Evolutionary conservation across 2,888 invertebrate genomes (phyloP), one percentile per base, ranked within the genome.

Genomic region (Parnassius glacialis): DNA sequence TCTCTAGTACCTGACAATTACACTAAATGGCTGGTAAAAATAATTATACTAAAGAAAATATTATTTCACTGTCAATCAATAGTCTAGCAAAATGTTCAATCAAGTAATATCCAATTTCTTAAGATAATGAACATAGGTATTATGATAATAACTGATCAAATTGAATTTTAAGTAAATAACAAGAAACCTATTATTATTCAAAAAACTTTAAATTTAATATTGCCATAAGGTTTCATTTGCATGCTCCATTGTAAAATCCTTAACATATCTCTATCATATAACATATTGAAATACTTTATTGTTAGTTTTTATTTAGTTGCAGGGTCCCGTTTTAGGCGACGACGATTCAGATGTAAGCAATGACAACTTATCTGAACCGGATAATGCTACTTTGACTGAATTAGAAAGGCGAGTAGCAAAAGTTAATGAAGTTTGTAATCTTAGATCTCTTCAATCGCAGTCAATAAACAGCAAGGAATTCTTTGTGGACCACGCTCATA

Each of bases 401-500:
- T 83, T 95, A 70, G 88, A 85, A 44, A 78, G 83, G 47, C 83
- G 94, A 10, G 84, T 85, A 53, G 73, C 75, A 2, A 89, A 81
- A 62, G 85, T 93, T 47, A 84, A 85, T 66, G 79, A 85, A 56
- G 88, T 92, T 20, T 94, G 94, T 69, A 84, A 81, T n/a, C 81
- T 80, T 58, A 78, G 87, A 61, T 72, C 73, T 42, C 72, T 89
- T 3, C 58, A 72, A 10, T 70, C 71, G 11, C 76, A 92, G 76
- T 74, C 85, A 70, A 93, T 95, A 67, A 95, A 95, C 78, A 94
- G 93, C 68, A 94, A 94, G 92, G 95, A 95, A 80, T 95, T 95
- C 80, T 95, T 95, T 76, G 93, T 95, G 65, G 95, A 94, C 87
- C 76, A 94, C 89, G 77, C 74, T 60, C 94, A 95, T 71, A 94